Conservation (phyloP, 2,888 invertebrate species). For the Xylota sylvarum region DNA sequence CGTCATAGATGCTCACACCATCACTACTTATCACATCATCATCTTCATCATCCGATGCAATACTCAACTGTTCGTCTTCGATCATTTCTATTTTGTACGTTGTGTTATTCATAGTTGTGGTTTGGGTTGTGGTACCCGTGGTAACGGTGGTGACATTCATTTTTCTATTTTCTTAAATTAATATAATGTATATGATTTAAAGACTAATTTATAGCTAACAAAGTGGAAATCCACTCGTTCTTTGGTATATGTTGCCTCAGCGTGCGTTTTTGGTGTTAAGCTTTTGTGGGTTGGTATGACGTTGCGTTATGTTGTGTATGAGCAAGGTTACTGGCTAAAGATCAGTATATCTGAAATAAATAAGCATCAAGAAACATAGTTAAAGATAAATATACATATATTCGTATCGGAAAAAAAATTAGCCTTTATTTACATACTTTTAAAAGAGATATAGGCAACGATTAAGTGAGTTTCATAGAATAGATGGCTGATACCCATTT, state of each 20-base stretch:
- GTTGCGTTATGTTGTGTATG: constrained; percentile 9
- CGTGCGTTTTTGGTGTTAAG: constrained; percentile 43
- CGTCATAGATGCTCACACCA: constrained; percentile 91
- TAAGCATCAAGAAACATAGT: background rate
- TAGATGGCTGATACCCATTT: too few species aligned
- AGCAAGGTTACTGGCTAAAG: constrained; percentile 25
- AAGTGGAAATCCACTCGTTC: constrained; percentile 54
- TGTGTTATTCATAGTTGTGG: constrained; percentile 80
- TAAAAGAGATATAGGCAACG: too few species aligned
- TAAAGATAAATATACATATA: background rate
- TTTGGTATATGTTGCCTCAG: constrained; percentile 77
- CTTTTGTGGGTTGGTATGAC: constrained; percentile 31
- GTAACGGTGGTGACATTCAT: constrained; percentile 84
- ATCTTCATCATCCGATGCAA: constrained; percentile 92
- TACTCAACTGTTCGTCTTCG: constrained; percentile 87
- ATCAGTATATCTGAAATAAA: constrained; percentile 47
- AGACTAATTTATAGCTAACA: constrained; percentile 64
- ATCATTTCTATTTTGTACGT: constrained; percentile 91
- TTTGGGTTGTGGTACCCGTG: constrained; percentile 81
- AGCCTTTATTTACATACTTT: too few species aligned
- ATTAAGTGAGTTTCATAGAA: too few species aligned
- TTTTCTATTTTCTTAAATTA: constrained; percentile 57
- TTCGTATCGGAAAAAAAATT: too few species aligned
- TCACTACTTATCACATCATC: constrained; percentile 94
- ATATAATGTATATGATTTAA: constrained; percentile 30